These are phyloP conservation scores for Zingel zingel DNA, from an alignment of 2,113 vertebrate species.

Conservation along the genomic window DNA sequence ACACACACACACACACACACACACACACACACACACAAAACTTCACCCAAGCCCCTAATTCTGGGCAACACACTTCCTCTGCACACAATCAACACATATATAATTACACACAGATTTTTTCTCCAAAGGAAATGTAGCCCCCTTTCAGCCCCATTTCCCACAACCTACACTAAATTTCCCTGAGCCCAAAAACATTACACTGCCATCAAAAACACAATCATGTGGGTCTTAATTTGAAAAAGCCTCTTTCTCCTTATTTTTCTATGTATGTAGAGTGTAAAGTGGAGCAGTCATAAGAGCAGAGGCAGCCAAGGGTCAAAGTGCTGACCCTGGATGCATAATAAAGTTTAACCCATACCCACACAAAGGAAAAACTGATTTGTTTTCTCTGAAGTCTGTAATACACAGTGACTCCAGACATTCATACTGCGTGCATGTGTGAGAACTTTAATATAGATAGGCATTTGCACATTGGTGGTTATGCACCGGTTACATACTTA, in stretches of 20 bases:
- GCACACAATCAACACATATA: slow-evolving; percentile 79
- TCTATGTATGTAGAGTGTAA: not conserved
- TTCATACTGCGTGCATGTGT: slow-evolving; percentile 50
- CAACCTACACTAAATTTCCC: slow-evolving; percentile 60
- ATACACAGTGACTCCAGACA: slow-evolving; percentile 5
- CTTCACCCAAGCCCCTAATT: slow-evolving; percentile 70
- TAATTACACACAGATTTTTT: slow-evolving; percentile 83
- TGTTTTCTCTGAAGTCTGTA: not conserved
- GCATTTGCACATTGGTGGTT: slow-evolving; percentile 55
- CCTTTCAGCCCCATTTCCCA: slow-evolving; percentile 62
- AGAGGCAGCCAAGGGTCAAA: slow-evolving; percentile 42
- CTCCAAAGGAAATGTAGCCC: slow-evolving; percentile 73
- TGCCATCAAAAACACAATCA: slow-evolving; percentile 55
- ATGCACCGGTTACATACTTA: slow-evolving; percentile 17
- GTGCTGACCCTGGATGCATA: slow-evolving; percentile 39
- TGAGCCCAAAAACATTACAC: slow-evolving; percentile 58
- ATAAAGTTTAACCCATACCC: slow-evolving; percentile 1
- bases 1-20: slow-evolving; percentile 45
- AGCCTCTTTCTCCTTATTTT: not conserved
- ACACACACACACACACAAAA: slow-evolving; percentile 49
- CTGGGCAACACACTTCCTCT: slow-evolving; percentile 76
- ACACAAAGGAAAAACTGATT: not conserved
- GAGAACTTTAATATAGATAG: slow-evolving; percentile 45
- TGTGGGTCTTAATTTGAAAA: slow-evolving; percentile 23
- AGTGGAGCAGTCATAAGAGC: slow-evolving; percentile 12